phyloP scores from a whole-genome alignment of 2,888 invertebrate genomes.

The Euclidia mi region DNA sequence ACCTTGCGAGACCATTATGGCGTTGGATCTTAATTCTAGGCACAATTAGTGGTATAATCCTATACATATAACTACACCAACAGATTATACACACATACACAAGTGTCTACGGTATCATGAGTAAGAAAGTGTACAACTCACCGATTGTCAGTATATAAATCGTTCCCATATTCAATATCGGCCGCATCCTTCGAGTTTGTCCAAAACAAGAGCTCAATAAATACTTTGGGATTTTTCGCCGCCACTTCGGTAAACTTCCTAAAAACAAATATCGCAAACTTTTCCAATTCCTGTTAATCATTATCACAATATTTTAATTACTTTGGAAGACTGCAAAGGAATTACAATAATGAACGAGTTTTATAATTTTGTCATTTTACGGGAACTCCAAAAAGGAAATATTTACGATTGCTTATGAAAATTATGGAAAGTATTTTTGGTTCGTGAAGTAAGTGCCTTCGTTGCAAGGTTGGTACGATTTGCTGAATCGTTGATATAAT shows the following conservation, averaged over 20 bases:
- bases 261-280: constrained; percentile 96
- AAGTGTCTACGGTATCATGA: not conserved
- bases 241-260: constrained; percentile 96
- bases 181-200: constrained; percentile 95
- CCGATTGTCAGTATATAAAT: constrained; percentile 79
- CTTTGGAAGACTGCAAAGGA: constrained; percentile 21
- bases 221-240: constrained; percentile 95
- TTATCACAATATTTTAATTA: constrained; percentile 32
- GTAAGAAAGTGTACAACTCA: constrained; percentile 67
- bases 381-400: constrained; percentile 21
- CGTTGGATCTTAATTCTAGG: constrained; percentile 22
- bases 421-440: constrained; percentile 12
- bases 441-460: constrained; percentile 4
- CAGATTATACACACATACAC: not conserved
- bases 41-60: constrained; percentile 14
- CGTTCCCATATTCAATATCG: constrained; percentile 97
- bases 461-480: constrained; percentile 1
- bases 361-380: constrained; percentile 24
- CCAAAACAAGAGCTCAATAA: constrained; percentile 98
- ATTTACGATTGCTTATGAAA: constrained; percentile 23
- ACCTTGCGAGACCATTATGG: constrained; percentile 33
- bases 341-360: constrained; percentile 40
- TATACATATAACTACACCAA: not conserved
- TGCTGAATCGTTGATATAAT: constrained; percentile 15
- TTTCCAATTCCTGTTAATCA: constrained; percentile 93